Evolutionary conservation across 2,797 vertebrate genomes (phyloP), one percentile per base, ranked within the genome.

Genomic region (Prunella strophiata): DNA sequence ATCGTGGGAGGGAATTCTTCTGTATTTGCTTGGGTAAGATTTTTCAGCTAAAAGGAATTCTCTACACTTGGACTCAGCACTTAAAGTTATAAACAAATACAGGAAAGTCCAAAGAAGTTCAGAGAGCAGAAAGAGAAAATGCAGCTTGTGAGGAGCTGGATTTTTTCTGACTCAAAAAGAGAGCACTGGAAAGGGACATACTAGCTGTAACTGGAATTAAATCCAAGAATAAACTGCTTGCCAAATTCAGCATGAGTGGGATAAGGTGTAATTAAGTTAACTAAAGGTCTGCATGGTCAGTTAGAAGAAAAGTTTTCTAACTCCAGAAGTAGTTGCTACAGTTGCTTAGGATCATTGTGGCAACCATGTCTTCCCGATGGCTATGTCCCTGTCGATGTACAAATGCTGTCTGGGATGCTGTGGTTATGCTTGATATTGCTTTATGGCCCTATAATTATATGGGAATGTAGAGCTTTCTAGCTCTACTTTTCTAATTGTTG

Each of bases 61-160:
- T 76, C 29, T 72, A 26, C 12, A 13, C 21, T 68, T 67, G 10
- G 29, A 45, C 34, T 85, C 51, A 47, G 40, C 43, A 55, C 16
- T 89, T 79, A 12, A n/a, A 89, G 15, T 52, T n/a, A 34, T 61
- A 89, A 89, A 92, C 25, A 82, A 79, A n/a, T 30, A 57, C 67
- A n/a, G 63, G 36, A 66, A 71, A 71, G 17, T 38, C 17, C 22
- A 61, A 67, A 89, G 59, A 83, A 65, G 3, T n/a, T 91, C 45
- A 59, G 57, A 91, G 16, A 77, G 25, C 16, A 22, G 61, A 1
- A 5, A 76, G 52, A 77, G 38, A 94, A 88, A 76, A 72, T 3
- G 7, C 22, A 73, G 32, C 10, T 85, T 82, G 18, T 32, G 27
- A 74, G 38, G 26, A 66, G 11, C 7, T 63, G 30, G 30, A 32